phyloP scores from a whole-genome alignment of 1,140 invertebrate genomes.

The Carcinoscorpius rotundicauda region DNA sequence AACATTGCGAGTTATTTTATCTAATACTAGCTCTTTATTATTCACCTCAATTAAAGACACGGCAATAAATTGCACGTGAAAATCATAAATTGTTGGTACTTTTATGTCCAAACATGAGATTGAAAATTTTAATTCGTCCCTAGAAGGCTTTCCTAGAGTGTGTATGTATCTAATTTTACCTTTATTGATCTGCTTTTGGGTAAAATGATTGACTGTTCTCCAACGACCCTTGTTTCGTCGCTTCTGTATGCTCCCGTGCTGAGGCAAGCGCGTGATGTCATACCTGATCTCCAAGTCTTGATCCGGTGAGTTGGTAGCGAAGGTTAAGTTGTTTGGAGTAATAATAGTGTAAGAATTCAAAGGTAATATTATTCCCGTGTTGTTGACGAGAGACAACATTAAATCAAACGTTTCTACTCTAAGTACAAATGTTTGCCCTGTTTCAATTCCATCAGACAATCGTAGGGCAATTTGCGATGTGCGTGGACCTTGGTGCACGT shows the following conservation, averaged over 20 bases:
- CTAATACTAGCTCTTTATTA: constrained; percentile 43
- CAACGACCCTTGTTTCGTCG: constrained; percentile 40
- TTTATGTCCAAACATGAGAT: constrained; percentile 39
- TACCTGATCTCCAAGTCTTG: constrained; percentile 55
- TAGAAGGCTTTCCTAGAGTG: constrained; percentile 19
- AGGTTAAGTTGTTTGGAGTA: constrained; percentile 65
- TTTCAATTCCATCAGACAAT: constrained; percentile 71
- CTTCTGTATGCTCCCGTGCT: constrained; percentile 36
- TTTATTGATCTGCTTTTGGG: constrained; percentile 55
- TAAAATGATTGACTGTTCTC: constrained; percentile 65
- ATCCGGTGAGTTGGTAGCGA: constrained; percentile 69
- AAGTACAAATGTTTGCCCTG: constrained; percentile 53
- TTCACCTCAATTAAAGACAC: constrained; percentile 40
- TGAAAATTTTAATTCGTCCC: constrained; percentile 25
- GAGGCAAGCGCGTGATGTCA: constrained; percentile 32
- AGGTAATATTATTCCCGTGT: constrained; percentile 58
- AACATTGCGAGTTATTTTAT: constrained; percentile 47
- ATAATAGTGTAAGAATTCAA: constrained; percentile 65
- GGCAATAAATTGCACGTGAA: constrained; percentile 70
- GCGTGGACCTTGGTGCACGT: constrained; percentile 40
- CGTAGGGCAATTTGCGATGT: constrained; percentile 35
- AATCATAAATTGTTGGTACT: constrained; percentile 56
- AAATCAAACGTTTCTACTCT: constrained; percentile 62
- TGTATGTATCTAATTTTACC: constrained; percentile 38
- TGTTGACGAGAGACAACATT: constrained; percentile 61